These are phyloP conservation scores for Ceratosolen solmsi DNA, from an alignment of 1,140 invertebrate genomes.

Conservation along the genomic window DNA sequence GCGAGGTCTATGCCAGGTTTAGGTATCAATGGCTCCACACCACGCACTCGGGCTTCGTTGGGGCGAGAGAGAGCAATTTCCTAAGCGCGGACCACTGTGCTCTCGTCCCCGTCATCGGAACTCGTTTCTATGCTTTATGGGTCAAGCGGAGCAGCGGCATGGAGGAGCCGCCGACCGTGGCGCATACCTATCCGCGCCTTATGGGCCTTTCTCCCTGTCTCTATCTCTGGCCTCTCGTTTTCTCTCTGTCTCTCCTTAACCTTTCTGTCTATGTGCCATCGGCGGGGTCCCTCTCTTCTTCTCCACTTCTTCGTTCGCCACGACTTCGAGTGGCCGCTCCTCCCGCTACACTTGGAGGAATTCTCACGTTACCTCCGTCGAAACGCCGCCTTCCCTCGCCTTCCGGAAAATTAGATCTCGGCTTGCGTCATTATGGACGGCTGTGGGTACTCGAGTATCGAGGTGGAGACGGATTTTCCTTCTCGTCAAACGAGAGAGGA, in stretches of 20 bases:
- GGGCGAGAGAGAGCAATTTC: background rate
- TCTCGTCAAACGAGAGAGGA: background rate
- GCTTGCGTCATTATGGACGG: background rate
- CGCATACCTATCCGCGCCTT: conserved; percentile 55
- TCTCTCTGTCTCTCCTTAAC: background rate
- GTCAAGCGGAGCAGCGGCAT: conserved; percentile 57
- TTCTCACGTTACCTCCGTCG: conserved; percentile 13
- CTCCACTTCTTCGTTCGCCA: too few relatives aligned
- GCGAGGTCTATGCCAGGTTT: background rate
- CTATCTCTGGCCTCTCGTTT: conserved; percentile 32
- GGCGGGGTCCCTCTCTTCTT: background rate
- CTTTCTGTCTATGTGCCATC: background rate
- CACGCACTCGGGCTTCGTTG: background rate
- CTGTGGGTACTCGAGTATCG: background rate
- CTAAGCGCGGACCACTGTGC: background rate
- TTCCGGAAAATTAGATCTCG: conserved; percentile 27
- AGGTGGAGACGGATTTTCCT: background rate
- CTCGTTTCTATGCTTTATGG: conserved; percentile 67
- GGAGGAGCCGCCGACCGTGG: conserved; percentile 20
- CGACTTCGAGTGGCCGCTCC: conserved; percentile 17
- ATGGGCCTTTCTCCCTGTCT: conserved; percentile 27
- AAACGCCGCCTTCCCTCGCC: background rate
- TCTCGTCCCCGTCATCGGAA: conserved; percentile 58
- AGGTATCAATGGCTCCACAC: background rate
- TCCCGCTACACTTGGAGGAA: conserved; percentile 36